These are phyloP conservation scores for Dicaeum eximium DNA, from an alignment of 2,113 vertebrate species.

Conservation along the genomic window DNA sequence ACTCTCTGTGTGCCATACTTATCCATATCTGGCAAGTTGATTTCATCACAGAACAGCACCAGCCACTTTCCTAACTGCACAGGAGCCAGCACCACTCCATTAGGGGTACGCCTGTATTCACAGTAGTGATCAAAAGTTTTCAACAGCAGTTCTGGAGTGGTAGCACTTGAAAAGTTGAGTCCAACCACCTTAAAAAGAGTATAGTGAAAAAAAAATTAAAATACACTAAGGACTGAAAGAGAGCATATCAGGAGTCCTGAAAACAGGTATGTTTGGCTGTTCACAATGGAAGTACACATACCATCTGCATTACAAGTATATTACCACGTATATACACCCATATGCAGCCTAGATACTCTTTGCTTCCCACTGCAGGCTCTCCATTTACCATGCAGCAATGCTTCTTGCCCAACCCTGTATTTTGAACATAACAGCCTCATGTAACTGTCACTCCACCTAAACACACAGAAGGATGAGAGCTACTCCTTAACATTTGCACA, in stretches of 20 bases:
- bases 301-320: background rate
- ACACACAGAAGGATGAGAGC: background rate
- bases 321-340: background rate
- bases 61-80: slow-evolving; percentile 98
- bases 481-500: background rate
- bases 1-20: slow-evolving; percentile 98
- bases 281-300: background rate
- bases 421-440: background rate
- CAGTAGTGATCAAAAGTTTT: slow-evolving; percentile 99
- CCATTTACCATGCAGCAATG: background rate
- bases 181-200: slow-evolving; percentile 87
- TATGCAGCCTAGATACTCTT: background rate
- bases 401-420: background rate
- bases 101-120: slow-evolving; percentile 94
- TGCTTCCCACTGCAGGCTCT: background rate
- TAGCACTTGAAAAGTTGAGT: slow-evolving; percentile 97
- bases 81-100: slow-evolving; percentile 93
- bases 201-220: background rate
- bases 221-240: background rate
- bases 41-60: slow-evolving; percentile 97
- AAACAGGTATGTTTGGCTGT: background rate
- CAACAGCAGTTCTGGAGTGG: slow-evolving; percentile 92
- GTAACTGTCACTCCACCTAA: background rate
- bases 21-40: slow-evolving; percentile 98
- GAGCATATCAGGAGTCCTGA: background rate